Conservation (phyloP, 2,797 vertebrate species). For the Gymnoscopelus braueri region DNA sequence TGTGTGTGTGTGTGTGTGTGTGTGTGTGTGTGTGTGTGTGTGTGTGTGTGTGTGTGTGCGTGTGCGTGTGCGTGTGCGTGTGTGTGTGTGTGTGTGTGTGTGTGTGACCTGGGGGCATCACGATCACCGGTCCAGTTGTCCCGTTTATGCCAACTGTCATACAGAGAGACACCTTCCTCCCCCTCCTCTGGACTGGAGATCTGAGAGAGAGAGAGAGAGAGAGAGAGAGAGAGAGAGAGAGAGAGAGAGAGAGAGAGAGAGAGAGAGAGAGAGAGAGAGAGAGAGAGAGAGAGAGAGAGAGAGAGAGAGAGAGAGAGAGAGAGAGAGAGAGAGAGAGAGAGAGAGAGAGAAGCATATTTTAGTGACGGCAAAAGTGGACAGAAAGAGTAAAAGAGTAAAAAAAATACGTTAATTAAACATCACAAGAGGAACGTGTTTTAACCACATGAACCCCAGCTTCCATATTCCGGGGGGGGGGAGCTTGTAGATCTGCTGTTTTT, state of each 20-base stretch:
- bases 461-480: too few species aligned
- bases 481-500: too few species aligned
- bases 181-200: conserved; percentile 91
- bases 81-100: neutral
- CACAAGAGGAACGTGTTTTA: too few species aligned
- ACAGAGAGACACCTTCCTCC: conserved; percentile 90
- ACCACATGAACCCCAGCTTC: too few species aligned
- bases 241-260: neutral
- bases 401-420: too few species aligned
- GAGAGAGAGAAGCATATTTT: neutral
- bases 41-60: too few species aligned
- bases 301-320: neutral
- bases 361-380: neutral
- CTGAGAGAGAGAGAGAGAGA: conserved; percentile 61
- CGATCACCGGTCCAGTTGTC: conserved; percentile 87
- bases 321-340: neutral
- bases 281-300: neutral
- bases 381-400: neutral
- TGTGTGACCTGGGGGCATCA: conserved; percentile 85
- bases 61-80: too few species aligned
- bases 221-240: neutral
- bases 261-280: neutral
- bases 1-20: too few species aligned
- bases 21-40: too few species aligned
- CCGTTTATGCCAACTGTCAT: conserved; percentile 92